Evolutionary conservation across 2,113 vertebrate species (phyloP).

Genomic region (Pyrgilauda ruficollis): DNA sequence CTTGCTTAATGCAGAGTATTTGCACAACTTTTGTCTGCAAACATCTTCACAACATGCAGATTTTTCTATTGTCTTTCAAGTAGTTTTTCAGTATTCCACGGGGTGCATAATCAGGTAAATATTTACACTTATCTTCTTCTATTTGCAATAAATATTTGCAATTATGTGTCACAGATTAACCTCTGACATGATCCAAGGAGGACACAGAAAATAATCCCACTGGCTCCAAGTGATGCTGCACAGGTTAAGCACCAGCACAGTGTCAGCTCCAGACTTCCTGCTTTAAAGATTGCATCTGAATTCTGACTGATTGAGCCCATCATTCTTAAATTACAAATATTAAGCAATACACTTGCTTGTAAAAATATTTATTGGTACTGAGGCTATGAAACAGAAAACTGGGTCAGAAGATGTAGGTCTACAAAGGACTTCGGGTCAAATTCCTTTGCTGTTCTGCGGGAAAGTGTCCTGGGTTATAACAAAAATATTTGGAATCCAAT

Average conservation of each 20-base stretch:
- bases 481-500: slow-evolving; percentile 40
- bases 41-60: background rate
- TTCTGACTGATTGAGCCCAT: slow-evolving; percentile 49
- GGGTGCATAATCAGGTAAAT: background rate
- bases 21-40: background rate
- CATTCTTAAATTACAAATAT: slow-evolving; percentile 16
- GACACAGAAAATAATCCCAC: background rate
- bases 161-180: background rate
- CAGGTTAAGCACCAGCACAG: background rate
- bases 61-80: background rate
- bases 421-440: slow-evolving; percentile 45
- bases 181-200: background rate
- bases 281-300: background rate
- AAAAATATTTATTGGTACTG: slow-evolving; percentile 53
- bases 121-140: background rate
- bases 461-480: slow-evolving; percentile 40
- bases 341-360: slow-evolving; percentile 54
- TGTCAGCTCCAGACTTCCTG: background rate
- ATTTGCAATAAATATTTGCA: background rate
- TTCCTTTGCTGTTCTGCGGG: slow-evolving; percentile 16
- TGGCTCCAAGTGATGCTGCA: background rate
- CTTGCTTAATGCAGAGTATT: background rate
- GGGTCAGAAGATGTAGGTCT: slow-evolving; percentile 15
- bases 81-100: background rate
- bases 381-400: slow-evolving; percentile 30